phyloP scores from a whole-genome alignment of 2,888 invertebrate species.

The Drosophila nigricruria region DNA sequence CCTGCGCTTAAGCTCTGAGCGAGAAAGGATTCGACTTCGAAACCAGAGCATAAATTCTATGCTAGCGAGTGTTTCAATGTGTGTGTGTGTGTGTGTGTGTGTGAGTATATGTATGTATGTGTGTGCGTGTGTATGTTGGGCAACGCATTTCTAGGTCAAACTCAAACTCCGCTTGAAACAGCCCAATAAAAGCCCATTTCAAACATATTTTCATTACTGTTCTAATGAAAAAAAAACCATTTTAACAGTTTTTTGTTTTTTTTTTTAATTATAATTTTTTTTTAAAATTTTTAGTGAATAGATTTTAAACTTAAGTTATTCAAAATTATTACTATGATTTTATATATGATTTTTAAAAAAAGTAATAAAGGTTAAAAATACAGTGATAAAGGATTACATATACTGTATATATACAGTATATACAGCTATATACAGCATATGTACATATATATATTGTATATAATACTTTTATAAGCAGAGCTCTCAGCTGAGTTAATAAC shows the following conservation, averaged over 20 bases:
- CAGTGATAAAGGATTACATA: no score
- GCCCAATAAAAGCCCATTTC: slow-evolving; percentile 48
- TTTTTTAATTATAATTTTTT: not conserved
- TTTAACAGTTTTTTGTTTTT: not conserved
- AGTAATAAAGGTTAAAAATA: no score
- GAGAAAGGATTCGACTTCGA: slow-evolving; percentile 60
- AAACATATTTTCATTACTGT: slow-evolving; percentile 38
- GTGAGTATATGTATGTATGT: slow-evolving; percentile 27
- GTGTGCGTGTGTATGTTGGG: slow-evolving; percentile 39
- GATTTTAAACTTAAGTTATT: not conserved
- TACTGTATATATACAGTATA: no score
- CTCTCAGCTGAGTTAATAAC: no score
- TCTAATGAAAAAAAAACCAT: slow-evolving; percentile 25
- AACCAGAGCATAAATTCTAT: slow-evolving; percentile 54
- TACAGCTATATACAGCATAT: no score
- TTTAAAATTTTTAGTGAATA: not conserved
- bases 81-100: slow-evolving; percentile 21
- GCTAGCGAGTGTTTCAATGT: slow-evolving; percentile 10
- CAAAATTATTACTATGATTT: no score
- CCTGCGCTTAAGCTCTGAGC: slow-evolving; percentile 49
- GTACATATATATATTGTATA: no score
- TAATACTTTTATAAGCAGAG: no score
- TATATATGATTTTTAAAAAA: no score
- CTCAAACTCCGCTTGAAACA: slow-evolving; percentile 52
- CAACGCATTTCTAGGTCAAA: slow-evolving; percentile 77